Evolutionary conservation across 2,888 invertebrate species (phyloP).

Genomic region (Biston stratarius): DNA sequence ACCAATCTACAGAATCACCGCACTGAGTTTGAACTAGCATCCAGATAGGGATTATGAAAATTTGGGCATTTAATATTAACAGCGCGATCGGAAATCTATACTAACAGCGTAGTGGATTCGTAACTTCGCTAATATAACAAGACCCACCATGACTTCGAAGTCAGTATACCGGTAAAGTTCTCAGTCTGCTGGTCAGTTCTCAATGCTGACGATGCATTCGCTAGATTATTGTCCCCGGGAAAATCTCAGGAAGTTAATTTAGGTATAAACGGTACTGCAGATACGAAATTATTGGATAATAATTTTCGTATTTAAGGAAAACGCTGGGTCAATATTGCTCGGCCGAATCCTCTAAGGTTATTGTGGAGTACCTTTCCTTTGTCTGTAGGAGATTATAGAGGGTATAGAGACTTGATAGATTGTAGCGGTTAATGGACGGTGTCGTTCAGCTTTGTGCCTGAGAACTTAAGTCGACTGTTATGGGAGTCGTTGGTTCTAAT

Average conservation of each 20-base stretch:
- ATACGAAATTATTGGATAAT: constrained; percentile 49
- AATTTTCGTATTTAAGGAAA: constrained; percentile 47
- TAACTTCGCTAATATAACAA: constrained; percentile 46
- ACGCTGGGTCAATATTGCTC: constrained; percentile 31
- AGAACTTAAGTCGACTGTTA: constrained; percentile 27
- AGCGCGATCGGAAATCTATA: constrained; percentile 65
- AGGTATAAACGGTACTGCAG: constrained; percentile 60
- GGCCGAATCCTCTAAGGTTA: constrained; percentile 32
- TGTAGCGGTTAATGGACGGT: constrained; percentile 30
- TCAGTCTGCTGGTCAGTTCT: constrained; percentile 46
- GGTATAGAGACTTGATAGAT: constrained; percentile 35
- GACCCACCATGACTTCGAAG: constrained; percentile 40
- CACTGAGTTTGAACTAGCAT: constrained; percentile 19
- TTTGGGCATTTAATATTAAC: constrained; percentile 60
- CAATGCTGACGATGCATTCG: constrained; percentile 67
- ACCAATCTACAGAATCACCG: constrained; percentile 42
- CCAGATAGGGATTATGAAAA: constrained; percentile 49
- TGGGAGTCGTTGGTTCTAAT: constrained; percentile 23
- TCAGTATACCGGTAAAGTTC: constrained; percentile 40
- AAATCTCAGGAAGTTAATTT: constrained; percentile 69
- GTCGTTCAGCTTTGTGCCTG: constrained; percentile 30
- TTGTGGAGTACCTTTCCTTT: constrained; percentile 35
- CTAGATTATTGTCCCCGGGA: constrained; percentile 67
- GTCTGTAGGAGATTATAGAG: constrained; percentile 38
- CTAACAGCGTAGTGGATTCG: constrained; percentile 66